These are phyloP conservation scores for Pocota personata DNA, from an alignment of 2,888 invertebrate genomes.

Conservation along the genomic window DNA sequence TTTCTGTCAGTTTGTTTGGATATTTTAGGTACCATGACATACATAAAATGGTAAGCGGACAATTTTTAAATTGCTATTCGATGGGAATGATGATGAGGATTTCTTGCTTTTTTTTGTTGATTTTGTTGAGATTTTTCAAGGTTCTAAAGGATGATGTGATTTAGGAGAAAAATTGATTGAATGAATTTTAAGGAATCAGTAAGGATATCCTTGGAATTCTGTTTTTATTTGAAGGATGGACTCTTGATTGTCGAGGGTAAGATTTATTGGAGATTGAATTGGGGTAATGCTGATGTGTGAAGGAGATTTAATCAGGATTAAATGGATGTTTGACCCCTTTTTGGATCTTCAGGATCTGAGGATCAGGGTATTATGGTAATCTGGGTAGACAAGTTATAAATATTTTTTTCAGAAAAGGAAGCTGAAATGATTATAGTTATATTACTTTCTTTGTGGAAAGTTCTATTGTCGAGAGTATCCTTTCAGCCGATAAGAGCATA, in stretches of 20 bases:
- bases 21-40: slow-evolving; percentile 12
- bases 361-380: not conserved
- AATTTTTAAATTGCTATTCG: slow-evolving; percentile 60
- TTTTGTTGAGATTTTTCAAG: slow-evolving; percentile 3
- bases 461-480: too few species aligned
- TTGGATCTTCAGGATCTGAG: not conserved
- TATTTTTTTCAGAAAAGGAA: too few species aligned
- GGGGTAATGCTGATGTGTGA: slow-evolving; percentile 9
- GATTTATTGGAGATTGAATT: slow-evolving; percentile 38
- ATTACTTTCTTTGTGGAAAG: too few species aligned
- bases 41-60: slow-evolving; percentile 62
- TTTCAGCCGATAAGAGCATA: too few species aligned
- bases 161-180: slow-evolving; percentile 44
- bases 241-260: slow-evolving; percentile 29
- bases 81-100: slow-evolving; percentile 31
- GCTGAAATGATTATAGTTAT: too few species aligned
- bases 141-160: not conserved
- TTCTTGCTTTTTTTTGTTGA: not conserved
- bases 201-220: slow-evolving; percentile 34
- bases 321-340: not conserved
- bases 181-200: slow-evolving; percentile 44
- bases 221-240: slow-evolving; percentile 30
- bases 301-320: slow-evolving; percentile 42
- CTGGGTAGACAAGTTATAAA: not conserved
- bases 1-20: not conserved